Base-by-base conservation (phyloP, 2,888 invertebrate genomes). In the Isotomurus palustris region DNA sequence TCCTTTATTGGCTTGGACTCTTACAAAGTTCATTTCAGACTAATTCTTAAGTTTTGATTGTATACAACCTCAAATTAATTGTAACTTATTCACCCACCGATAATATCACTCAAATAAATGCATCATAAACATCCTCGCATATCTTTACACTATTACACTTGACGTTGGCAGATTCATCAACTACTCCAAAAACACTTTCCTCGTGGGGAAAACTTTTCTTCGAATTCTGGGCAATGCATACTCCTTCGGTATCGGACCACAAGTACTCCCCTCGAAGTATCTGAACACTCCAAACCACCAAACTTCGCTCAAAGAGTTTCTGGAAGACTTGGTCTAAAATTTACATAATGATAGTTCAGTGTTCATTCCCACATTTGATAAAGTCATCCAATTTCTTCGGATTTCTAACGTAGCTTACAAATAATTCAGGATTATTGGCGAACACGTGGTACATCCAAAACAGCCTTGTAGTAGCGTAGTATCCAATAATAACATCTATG, bases 401-500 rank as follows among this genome's bases (percentile, higher is more conserved):
- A 12, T 19, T 40, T 8, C 17, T 40, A 10, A 10, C 6, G 17
- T 19, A 40, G 6, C 19, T 40, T 8, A 19, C 40, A 40, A 8
- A 40, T 38, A 74, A 64, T 40, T 65, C 65, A 27, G 68, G 56
- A 67, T 74, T 74, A 61, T 74, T 72, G 38, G 74, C 74, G 57
- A 78, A 64, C 2, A 77, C 76, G 68, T 79, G 79, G 68, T 79
- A 79, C 21, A 75, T 74, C 77, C 78, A 79, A 71, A 79, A 79
- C 27, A 78, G 70, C 56, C 78, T 69, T 2, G 78, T 79, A 38
- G 77, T 76, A 40, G 77, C 74, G 70, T 74, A 78, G 69, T 80
- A 80, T 25, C 77, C 78, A 44, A 79, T 70, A 53, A 79, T 67
- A 52, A 79, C 76, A 70, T 80, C 79, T 21, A 79, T 74, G 17